phyloP scores from a whole-genome alignment of 2,888 invertebrate species.

The Leucania comma region DNA sequence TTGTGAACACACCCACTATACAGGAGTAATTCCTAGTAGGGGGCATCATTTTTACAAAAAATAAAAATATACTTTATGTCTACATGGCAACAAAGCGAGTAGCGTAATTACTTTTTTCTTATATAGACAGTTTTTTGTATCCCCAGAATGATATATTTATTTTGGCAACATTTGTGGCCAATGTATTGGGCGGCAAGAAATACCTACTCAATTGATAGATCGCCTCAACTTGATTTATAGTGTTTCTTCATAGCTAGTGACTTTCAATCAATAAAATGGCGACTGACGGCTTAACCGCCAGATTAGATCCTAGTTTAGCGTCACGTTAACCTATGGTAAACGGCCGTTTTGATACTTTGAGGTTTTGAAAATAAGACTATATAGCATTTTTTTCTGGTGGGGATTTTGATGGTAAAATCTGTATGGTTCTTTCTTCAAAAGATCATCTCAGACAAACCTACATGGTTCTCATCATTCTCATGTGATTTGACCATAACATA shows the following conservation, averaged over 20 bases:
- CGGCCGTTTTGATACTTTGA: background rate
- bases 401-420: too few species aligned
- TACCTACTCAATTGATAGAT: conserved; percentile 51
- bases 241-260: conserved; percentile 43
- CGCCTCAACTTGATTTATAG: conserved; percentile 56
- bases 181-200: conserved; percentile 33
- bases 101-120: conserved; percentile 33
- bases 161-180: conserved; percentile 18
- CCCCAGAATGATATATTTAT: conserved; percentile 47
- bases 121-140: conserved; percentile 9
- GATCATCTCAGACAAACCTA: too few species aligned
- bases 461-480: too few species aligned
- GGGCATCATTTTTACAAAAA: too few species aligned
- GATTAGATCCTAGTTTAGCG: conserved; percentile 11
- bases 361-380: too few species aligned
- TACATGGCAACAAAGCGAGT: background rate
- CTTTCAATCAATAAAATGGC: conserved; percentile 42
- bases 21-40: too few species aligned
- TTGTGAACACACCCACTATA: too few species aligned
- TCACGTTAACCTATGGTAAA: conserved; percentile 7
- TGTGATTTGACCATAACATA: too few species aligned
- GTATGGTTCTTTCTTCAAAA: too few species aligned
- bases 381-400: too few species aligned
- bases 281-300: conserved; percentile 6
- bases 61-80: too few species aligned